A percentile compares a stretch with the other conserved stretches of the same genome.
Evolutionary conservation across 1,140 invertebrate species (phyloP).

Genomic region (Papilio xuthus): DNA sequence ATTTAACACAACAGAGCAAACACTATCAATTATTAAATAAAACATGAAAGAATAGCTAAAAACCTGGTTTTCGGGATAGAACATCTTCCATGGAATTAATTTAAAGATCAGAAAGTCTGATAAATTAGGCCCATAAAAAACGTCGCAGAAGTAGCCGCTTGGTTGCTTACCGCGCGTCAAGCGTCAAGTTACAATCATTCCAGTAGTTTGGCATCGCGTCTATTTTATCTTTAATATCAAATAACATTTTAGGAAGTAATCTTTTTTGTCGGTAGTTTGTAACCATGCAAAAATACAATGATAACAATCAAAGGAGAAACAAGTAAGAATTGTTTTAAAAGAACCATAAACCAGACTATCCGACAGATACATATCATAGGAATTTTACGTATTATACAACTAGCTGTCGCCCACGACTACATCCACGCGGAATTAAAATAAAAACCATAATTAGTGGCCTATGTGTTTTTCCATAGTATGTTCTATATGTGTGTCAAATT

Average conservation of each 20-base stretch:
- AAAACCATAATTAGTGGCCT: too few species aligned
- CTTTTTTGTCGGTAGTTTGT: neutral
- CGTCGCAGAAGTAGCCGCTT: slow-evolving; percentile 28
- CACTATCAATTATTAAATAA: neutral
- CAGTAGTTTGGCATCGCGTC: slow-evolving; percentile 1
- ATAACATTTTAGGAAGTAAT: slow-evolving; percentile 2
- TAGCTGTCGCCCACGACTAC: too few species aligned
- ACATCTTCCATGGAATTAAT: neutral
- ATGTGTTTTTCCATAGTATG: too few species aligned
- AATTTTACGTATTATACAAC: too few species aligned
- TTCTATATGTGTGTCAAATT: too few species aligned
- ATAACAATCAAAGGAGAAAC: neutral
- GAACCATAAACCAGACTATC: neutral
- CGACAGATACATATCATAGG: neutral
- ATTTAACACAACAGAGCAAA: neutral
- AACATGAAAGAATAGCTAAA: neutral
- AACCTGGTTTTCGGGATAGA: neutral
- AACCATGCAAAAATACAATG: neutral
- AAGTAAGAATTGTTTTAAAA: neutral
- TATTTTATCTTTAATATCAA: slow-evolving; percentile 21
- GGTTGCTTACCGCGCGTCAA: slow-evolving; percentile 6
- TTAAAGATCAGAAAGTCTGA: slow-evolving; percentile 5
- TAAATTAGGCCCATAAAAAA: slow-evolving; percentile 30
- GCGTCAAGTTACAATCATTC: slow-evolving; percentile 15
- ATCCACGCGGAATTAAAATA: too few species aligned